Base-by-base conservation (phyloP, 1,140 invertebrate species). In the Papilio xuthus region DNA sequence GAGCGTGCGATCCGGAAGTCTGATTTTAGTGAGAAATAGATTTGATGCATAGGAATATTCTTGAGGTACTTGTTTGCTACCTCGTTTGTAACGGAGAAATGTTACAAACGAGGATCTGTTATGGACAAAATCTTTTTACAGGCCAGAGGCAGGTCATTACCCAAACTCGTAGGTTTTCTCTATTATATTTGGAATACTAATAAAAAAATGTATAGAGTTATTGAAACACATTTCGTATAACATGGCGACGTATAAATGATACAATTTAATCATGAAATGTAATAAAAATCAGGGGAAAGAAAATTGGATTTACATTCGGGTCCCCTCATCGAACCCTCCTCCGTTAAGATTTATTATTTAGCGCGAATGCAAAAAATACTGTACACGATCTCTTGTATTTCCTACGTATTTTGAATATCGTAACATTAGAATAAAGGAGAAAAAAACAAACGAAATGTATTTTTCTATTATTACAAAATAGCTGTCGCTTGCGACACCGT, bases 251-350 rank as follows among this genome's bases (percentile, higher is more conserved):
- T 72, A 72, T 72, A 72, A 72, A 72, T 72, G 70, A 72, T 44
- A 44, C 70, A 72, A 72, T 72, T 72, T 72, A 72, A 72, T 72
- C 70, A 72, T 72, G 41, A 47, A 72, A 72, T 44, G 70, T 72
- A 72, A 72, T 72, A 72, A 72, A 72, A 72, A 44, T 72, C 70
- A 44, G 70, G 37, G 20, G 41, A 72, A 72, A 42, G 70, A 72
- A 72, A 72, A 72, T 72, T 44, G 70, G 41, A 72, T 72, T 72
- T 72, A 72, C 70, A 72, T 72, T 72, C 70, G 41, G 37, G 37
- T 44, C 70, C 70, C 70, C 70, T 42, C 70, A 72, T 44, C 37
- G 70, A 47, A 72, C 70, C 70, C 41, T 72, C 37, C 41, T 42
- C 70, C 20, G 23, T 72, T 44, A 72, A 72, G 70, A 72, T 72